Evolutionary conservation across 2,888 invertebrate species (phyloP), one percentile per base, ranked within the genome.

Genomic region (Trissolcus japonicus): DNA sequence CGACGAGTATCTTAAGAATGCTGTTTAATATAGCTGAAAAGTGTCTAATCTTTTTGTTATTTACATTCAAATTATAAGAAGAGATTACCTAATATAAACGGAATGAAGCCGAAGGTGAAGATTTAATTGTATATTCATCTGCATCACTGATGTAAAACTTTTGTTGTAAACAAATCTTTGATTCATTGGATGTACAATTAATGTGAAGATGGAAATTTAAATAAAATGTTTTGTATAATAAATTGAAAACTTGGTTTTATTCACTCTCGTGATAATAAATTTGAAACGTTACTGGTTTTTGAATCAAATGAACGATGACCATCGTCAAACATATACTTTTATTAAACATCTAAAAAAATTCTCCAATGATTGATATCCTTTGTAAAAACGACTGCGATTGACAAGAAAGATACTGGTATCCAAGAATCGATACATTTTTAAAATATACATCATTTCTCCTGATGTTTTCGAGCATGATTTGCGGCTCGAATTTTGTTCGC

Each of bases 361-460:
- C 95, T 0, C 96, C 96, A 76, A 94, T 92, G 79, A 95, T 90
- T 14, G 95, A 94, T 87, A 96, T 91, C 84, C 94, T 91, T 87
- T 94, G 94, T 75, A 95, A 89, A 88, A 95, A 96, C 14, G 95
- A 94, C 68, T 95, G 96, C 1, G 95, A 94, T 60, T 93, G 93
- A 82, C 97, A 97, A 55, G 94, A 92, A 67, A 97, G 90, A 13
- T 94, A 85, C 75, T 94, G 92, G 87, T 93, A 95, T 84, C 92
- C 92, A 50, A 90, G 87, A 13, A 90, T 90, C 0, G 93, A 91
- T 77, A 91, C 89, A 84, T 93, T 93, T 6, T 91, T 91, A 67
- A 93, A 92, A 85, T 91, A 90, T 65, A 92, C 92, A 80, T 93
- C 92, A 72, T 91, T 91, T 17, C 81, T 85, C 2, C 94, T 91